A percentile compares a stretch with the other conserved stretches of the same genome.
phyloP scores from a whole-genome alignment of 2,113 vertebrate species.

The Dasyurus viverrinus region DNA sequence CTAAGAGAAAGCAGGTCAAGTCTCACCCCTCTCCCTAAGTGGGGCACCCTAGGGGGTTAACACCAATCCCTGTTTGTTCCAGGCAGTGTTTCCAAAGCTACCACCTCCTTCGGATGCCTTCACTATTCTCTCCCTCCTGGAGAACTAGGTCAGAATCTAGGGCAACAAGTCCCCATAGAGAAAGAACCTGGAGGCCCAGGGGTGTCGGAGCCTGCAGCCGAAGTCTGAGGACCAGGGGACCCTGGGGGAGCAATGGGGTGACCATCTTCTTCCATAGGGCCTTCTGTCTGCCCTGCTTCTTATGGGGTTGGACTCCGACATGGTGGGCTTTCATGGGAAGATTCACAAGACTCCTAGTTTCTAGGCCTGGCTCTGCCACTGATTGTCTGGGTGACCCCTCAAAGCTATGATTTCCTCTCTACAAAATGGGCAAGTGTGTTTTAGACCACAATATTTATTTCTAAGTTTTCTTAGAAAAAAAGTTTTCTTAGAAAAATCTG shows the following conservation, averaged over 20 bases:
- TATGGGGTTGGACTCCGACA: not conserved
- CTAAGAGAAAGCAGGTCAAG: not conserved
- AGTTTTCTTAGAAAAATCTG: not conserved
- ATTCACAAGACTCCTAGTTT: not conserved
- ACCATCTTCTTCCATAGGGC: accelerated
- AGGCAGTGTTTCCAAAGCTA: not conserved
- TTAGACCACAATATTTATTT: not conserved
- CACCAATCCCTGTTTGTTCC: not conserved
- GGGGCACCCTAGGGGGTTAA: not conserved
- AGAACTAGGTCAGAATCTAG: not conserved
- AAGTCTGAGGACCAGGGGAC: not conserved
- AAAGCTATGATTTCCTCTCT: not conserved
- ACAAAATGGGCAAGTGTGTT: not conserved
- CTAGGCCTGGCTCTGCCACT: not conserved
- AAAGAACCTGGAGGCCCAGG: not conserved
- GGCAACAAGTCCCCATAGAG: not conserved
- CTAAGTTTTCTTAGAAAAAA: not conserved
- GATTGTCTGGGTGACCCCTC: not conserved
- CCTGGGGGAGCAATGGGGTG: not conserved
- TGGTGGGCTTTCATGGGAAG: not conserved
- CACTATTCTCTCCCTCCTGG: not conserved
- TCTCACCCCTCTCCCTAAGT: conserved; percentile 6
- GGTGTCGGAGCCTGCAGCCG: accelerated
- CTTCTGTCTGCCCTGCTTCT: not conserved
- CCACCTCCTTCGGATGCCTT: not conserved